These are phyloP conservation scores for Sitta carolinensis DNA, from an alignment of 2,797 vertebrate genomes.

Conservation along the genomic window DNA sequence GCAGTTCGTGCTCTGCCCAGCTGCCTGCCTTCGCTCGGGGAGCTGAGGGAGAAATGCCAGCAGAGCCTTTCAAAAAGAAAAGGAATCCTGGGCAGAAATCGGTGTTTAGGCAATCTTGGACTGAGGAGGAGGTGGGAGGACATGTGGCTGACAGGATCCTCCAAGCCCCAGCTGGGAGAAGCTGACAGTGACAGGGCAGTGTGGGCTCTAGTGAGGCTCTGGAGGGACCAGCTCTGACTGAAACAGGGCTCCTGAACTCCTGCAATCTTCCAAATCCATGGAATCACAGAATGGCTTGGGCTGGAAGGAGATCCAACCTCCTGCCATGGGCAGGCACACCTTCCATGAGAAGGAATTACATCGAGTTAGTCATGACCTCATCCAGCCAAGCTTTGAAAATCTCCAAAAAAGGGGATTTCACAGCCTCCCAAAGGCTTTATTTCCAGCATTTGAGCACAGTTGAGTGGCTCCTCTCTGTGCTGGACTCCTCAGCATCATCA, in stretches of 20 bases:
- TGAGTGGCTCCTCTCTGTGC: neutral
- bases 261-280: no score
- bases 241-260: neutral
- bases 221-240: neutral
- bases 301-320: neutral
- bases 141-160: rapidly evolving
- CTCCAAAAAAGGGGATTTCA: neutral
- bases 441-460: neutral
- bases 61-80: neutral
- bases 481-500: neutral
- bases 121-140: neutral
- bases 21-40: neutral
- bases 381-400: neutral
- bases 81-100: neutral
- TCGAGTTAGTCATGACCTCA: neutral
- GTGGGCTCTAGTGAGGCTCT: neutral
- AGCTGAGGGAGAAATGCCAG: neutral
- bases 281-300: neutral
- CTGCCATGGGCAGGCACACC: neutral
- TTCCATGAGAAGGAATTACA: neutral
- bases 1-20: neutral
- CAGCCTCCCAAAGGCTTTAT: neutral
- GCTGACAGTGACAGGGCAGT: neutral
- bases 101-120: neutral
- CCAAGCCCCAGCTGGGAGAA: neutral